Conservation (phyloP, 1,140 invertebrate genomes). For the Protaetia brevitarsis region DNA sequence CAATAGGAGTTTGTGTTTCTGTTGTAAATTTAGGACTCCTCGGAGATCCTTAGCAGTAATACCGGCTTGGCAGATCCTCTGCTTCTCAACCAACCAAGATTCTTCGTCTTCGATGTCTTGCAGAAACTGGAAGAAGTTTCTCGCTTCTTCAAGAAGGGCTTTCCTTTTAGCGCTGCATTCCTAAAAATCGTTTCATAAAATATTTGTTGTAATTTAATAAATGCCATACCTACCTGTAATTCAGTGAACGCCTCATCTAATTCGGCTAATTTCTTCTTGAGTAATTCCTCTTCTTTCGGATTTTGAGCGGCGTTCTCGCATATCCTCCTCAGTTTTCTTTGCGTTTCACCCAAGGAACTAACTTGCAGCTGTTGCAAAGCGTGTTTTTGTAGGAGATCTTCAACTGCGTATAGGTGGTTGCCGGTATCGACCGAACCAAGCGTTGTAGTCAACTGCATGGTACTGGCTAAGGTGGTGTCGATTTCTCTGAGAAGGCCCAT, state of each 20-base stretch:
- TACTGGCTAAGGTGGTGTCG: constrained; percentile 81
- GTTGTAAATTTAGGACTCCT: constrained; percentile 83
- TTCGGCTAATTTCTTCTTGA: constrained; percentile 41
- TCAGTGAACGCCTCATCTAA: constrained; percentile 40
- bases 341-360: constrained; percentile 78
- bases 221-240: constrained; percentile 38
- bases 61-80: constrained; percentile 83
- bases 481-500: constrained; percentile 88
- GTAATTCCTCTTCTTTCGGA: constrained; percentile 41
- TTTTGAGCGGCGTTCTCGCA: constrained; percentile 51
- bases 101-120: constrained; percentile 85
- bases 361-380: constrained; percentile 88
- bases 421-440: constrained; percentile 87
- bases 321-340: constrained; percentile 73
- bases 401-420: constrained; percentile 87
- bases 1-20: constrained; percentile 91
- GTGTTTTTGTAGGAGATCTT: constrained; percentile 92
- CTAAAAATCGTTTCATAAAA: too few relatives aligned
- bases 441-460: constrained; percentile 76
- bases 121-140: constrained; percentile 93
- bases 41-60: constrained; percentile 91
- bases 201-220: too few relatives aligned
- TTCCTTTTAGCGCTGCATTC: constrained; percentile 68
- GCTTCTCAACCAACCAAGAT: constrained; percentile 90
- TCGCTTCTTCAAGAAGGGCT: constrained; percentile 81